Evolutionary conservation across 1,140 invertebrate species (phyloP), one percentile per base, ranked within the genome.

Genomic region (Drosophila dunni): DNA sequence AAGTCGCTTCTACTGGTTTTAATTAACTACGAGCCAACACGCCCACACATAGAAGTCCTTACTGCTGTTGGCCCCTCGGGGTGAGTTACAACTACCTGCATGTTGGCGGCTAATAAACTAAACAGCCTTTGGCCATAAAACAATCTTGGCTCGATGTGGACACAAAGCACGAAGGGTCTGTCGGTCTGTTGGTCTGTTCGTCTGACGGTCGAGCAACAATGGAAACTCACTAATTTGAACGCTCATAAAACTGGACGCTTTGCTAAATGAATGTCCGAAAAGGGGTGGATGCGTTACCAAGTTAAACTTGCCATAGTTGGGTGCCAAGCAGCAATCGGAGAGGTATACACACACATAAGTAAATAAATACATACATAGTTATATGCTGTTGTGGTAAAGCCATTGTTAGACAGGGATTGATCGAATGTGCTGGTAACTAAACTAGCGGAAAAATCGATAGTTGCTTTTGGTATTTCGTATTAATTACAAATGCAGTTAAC

Each of bases 31-130:
- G 51, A 70, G 54, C 45, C 48, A 69, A 56, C 66, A 65, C 75
- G 51, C 75, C 63, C 62, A 64, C 76, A 42, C 53, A 45, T 38
- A 38, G 11, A 20, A 11, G 38, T 40, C 11, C 10, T 11, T 40
- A 11, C 38, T 40, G 8, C 38, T 40, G 38, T 10, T 42, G 20
- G 1, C 44, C 13, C 20, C 24, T 15, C 8, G 11, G 51, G 51
- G 40, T 36, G 45, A 36, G 17, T 8, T 44, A 66, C 15, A 42
- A 51, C 44, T 72, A 81, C 79, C 79, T 81, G 79, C 79, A 81
- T 81, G 79, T 75, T 81, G 69, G 44, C 64, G 79, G 63, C 79
- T 73, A 81, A 81, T 81, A 81, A 81, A 81, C 79, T 63, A 78
- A 82, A 78, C 70, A 64, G 64, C 79, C 54, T 46, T 69, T 74